A percentile compares a stretch with the other conserved stretches of the same genome.
Conservation (phyloP, 92 coral and sea anemone genomes). For the Diadumene lineata region DNA sequence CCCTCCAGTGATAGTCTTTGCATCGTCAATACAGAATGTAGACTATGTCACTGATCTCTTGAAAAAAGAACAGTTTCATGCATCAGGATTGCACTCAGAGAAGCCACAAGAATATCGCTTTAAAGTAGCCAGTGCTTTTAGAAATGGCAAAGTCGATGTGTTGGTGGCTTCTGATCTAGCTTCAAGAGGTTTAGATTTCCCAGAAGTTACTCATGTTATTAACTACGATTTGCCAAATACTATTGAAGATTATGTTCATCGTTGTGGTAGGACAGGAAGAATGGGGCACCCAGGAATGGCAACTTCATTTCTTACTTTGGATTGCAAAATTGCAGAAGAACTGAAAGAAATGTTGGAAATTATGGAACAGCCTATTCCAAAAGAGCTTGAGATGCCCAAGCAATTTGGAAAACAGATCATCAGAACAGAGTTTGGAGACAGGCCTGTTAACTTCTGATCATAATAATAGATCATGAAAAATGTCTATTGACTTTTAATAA, state of each 20-base stretch:
- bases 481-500: background rate
- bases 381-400: conserved; percentile 81
- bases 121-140: conserved; percentile 74
- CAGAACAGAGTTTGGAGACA: conserved; percentile 92
- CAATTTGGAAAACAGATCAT: conserved; percentile 93
- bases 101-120: conserved; percentile 91
- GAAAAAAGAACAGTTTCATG: conserved; percentile 92
- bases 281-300: conserved; percentile 90
- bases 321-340: conserved; percentile 90
- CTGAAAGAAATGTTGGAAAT: conserved; percentile 86
- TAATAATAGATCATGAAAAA: background rate
- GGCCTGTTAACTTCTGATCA: conserved; percentile 43
- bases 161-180: conserved; percentile 91
- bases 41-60: conserved; percentile 85
- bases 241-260: conserved; percentile 92
- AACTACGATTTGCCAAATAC: conserved; percentile 91
- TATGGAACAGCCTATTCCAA: conserved; percentile 84
- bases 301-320: conserved; percentile 90
- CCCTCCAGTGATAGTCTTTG: conserved; percentile 95
- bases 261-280: conserved; percentile 97
- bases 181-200: conserved; percentile 96
- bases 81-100: conserved; percentile 93
- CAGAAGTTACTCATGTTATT: conserved; percentile 90
- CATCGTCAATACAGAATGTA: conserved; percentile 93
- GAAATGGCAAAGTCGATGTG: conserved; percentile 88